A percentile compares a stretch with the other conserved stretches of the same genome.
Evolutionary conservation across 2,113 vertebrate species (phyloP).

Genomic region (Perca schrenkii): DNA sequence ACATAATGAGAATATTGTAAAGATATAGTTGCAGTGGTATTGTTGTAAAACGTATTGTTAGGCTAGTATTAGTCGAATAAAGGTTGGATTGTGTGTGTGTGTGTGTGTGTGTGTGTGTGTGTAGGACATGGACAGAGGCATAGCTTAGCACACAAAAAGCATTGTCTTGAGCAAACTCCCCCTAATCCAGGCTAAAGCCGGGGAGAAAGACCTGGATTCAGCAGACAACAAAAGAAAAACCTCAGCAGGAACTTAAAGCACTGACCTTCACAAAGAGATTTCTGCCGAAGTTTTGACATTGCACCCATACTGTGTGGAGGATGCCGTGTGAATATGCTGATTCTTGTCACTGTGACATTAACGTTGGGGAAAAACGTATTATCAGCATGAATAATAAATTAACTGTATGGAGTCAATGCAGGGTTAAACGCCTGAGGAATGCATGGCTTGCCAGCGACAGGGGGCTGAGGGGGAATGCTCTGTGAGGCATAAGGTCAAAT

Average conservation of each 20-base stretch:
- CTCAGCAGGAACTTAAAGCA: constrained; percentile 37
- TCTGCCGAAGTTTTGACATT: constrained; percentile 31
- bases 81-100: neutral
- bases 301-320: constrained; percentile 5
- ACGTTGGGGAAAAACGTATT: neutral
- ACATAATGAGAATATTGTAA: neutral
- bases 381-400: constrained; percentile 64
- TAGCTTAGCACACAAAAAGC: constrained; percentile 43
- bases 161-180: constrained; percentile 69
- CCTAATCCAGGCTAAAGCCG: constrained; percentile 68
- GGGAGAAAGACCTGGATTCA: constrained; percentile 70
- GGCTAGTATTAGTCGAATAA: neutral
- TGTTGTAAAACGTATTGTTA: neutral
- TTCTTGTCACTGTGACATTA: constrained; percentile 42
- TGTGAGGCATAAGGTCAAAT: constrained; percentile 66
- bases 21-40: neutral
- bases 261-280: constrained; percentile 28
- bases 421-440: constrained; percentile 49
- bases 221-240: constrained; percentile 61
- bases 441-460: constrained; percentile 37
- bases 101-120: neutral
- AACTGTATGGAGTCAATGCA: constrained; percentile 18
- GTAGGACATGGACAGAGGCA: constrained; percentile 22
- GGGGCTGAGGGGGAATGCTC: constrained; percentile 49
- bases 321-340: constrained; percentile 19